Base-by-base conservation (phyloP, 2,888 invertebrate genomes). In the Tenodera sinensis region DNA sequence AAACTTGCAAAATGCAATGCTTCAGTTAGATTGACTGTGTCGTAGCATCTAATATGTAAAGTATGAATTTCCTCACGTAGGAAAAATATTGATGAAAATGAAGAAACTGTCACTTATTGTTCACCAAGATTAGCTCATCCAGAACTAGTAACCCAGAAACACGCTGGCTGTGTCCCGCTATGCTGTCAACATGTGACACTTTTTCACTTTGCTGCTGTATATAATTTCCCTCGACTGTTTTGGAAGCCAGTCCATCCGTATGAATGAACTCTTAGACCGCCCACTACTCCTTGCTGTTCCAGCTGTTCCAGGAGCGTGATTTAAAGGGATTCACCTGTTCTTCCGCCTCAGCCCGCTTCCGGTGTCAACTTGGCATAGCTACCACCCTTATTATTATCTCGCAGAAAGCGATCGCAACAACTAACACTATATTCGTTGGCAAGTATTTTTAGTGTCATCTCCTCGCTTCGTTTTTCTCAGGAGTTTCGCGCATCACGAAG, bases 311-410 rank as follows among this genome's bases (percentile, higher is more conserved):
- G 86, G 82, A 30, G 30, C 25, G 87, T 88, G 89, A 89, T 89
- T 89, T 89, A 88, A 47, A 85, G 20, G 71, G 84, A 83, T 54
- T 88, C 89, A 89, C 89, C 89, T 89, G 89, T 85, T 34, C 88
- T 88, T 88, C 88, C 89, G 89, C 34, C 89, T 88, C 88, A 88
- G 30, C 20, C 20, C 3, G 25, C 54, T 82, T 30, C 28, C 20
- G 54, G 54, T 71, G 54, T 71, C 54, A 71, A 71, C 54, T 71
- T 71, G 54, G 54, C 54, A 71, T 71, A 14, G 54, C 54, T 25
- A 71, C 20, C 15, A 71, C 54, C 54, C 54, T 71, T 71, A 71
- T 71, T 71, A 71, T 71, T 71, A 71, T 71, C 54, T 71, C 54
- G 54, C 54, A 71, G 54, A 71, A 71, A 71, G 54, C 54, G 54